These are phyloP conservation scores for Myodes glareolus DNA, from an alignment of 2,113 vertebrate genomes.

Conservation along the genomic window DNA sequence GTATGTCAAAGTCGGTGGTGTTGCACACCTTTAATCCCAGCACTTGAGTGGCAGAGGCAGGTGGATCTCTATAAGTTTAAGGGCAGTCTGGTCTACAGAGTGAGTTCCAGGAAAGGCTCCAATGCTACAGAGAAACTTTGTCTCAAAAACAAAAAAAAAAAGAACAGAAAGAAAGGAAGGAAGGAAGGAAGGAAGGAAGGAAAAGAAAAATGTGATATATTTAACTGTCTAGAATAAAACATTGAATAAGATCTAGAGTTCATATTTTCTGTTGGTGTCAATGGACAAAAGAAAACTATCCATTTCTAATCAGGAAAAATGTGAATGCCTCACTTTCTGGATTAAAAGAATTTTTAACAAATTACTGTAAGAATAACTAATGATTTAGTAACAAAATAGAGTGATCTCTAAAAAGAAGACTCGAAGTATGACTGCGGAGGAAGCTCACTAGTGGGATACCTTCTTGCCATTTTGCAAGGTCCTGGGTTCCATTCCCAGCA, in stretches of 20 bases:
- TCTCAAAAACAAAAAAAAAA: too few species aligned
- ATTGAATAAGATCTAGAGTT: neutral
- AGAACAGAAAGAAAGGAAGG: fast-evolving
- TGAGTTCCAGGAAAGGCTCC: too few species aligned
- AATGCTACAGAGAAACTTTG: too few species aligned
- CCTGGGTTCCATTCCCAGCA: neutral
- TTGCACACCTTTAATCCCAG: too few species aligned
- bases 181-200: too few species aligned
- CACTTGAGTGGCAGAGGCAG: too few species aligned
- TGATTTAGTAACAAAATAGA: constrained; percentile 23
- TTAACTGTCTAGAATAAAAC: neutral
- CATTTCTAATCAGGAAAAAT: neutral
- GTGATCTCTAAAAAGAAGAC: neutral
- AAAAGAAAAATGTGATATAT: neutral
- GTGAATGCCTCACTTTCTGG: neutral
- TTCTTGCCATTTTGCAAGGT: neutral
- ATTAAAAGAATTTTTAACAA: constrained; percentile 27
- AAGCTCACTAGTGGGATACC: neutral
- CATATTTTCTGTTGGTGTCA: neutral
- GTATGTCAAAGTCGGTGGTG: too few species aligned
- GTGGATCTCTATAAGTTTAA: too few species aligned
- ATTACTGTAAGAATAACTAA: constrained; percentile 17
- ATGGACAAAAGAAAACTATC: neutral
- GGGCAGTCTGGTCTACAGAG: too few species aligned
- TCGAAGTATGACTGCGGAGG: neutral